Evolutionary conservation across 2,797 vertebrate species (phyloP).

Genomic region (Vespertilio murinus): DNA sequence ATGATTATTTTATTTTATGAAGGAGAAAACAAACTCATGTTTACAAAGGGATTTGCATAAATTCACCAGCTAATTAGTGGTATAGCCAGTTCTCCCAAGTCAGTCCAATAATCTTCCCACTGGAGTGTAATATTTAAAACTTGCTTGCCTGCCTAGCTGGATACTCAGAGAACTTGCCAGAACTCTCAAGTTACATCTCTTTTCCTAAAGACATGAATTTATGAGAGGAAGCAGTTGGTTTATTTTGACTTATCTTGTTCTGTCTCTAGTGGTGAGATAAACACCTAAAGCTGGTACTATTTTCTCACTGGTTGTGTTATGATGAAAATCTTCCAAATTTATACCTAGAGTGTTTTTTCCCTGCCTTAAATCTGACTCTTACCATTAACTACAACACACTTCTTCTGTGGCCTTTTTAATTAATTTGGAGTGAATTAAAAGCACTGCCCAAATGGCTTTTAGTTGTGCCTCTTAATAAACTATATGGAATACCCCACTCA

Average conservation of each 20-base stretch:
- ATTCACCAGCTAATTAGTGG: neutral
- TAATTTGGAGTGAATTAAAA: constrained; percentile 40
- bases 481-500: neutral
- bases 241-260: constrained; percentile 30
- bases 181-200: neutral
- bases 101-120: neutral
- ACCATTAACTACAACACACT: constrained; percentile 1
- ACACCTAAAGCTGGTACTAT: neutral
- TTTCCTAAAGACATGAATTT: constrained; percentile 11
- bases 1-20: neutral
- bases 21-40: neutral
- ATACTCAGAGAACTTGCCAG: neutral
- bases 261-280: constrained; percentile 7
- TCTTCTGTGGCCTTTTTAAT: neutral
- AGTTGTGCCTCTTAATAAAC: constrained; percentile 51
- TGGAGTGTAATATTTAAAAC: constrained; percentile 1
- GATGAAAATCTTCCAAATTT: constrained; percentile 31
- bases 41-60: constrained; percentile 29
- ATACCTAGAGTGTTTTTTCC: constrained; percentile 1
- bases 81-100: neutral
- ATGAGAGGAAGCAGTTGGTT: constrained; percentile 2
- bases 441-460: constrained; percentile 36
- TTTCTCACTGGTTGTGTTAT: constrained; percentile 1
- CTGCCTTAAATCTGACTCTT: constrained; percentile 38
- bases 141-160: neutral